phyloP scores from a whole-genome alignment of 2,113 vertebrate species.

The Lycaon pictus region DNA sequence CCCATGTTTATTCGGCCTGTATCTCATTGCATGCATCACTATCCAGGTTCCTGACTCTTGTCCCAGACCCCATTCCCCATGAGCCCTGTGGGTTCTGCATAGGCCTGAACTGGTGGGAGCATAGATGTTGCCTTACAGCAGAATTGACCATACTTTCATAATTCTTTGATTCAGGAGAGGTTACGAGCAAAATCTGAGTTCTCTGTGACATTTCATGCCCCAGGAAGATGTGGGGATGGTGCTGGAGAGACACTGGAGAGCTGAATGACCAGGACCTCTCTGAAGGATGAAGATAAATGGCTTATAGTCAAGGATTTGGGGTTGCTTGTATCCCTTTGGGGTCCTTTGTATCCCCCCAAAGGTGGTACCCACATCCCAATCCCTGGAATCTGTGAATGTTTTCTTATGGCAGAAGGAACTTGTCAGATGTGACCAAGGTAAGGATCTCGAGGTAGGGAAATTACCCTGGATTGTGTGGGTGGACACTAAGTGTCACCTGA shows the following conservation, averaged over 20 bases:
- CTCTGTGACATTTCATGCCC: accelerated
- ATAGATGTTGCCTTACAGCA: accelerated
- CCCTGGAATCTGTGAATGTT: accelerated
- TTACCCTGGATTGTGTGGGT: accelerated
- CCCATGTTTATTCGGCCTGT: accelerated
- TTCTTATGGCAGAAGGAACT: accelerated
- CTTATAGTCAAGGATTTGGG: not conserved
- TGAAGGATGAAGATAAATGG: accelerated
- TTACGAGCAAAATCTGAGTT: not conserved
- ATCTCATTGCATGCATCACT: too few relatives aligned
- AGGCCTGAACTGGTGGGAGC: too few relatives aligned
- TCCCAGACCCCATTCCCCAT: accelerated
- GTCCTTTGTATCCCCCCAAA: too few relatives aligned
- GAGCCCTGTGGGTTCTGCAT: not conserved
- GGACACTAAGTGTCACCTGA: accelerated
- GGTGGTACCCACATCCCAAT: accelerated
- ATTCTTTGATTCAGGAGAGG: not conserved
- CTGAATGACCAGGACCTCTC: too few relatives aligned
- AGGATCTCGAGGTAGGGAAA: too few relatives aligned
- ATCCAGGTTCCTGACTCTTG: accelerated
- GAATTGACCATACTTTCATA: not conserved
- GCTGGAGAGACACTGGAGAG: not conserved
- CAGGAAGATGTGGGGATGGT: not conserved
- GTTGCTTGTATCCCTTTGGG: too few relatives aligned
- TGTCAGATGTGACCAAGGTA: not conserved